Percentiles rank a stretch among this genome's conserved stretches.
Evolutionary conservation across 2,797 vertebrate genomes (phyloP).

Genomic region (Telmatherina bonti): DNA sequence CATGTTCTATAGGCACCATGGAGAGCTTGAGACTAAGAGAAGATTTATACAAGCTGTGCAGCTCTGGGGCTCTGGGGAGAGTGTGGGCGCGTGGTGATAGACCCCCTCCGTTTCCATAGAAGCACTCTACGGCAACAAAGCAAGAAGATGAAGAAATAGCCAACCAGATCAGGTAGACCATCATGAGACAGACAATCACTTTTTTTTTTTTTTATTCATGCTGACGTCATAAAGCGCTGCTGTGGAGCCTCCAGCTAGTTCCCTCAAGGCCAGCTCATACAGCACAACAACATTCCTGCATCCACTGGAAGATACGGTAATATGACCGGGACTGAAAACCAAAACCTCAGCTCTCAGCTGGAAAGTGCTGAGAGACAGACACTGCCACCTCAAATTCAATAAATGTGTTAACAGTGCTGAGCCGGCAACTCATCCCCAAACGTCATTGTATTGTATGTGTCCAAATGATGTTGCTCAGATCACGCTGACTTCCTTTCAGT

Average conservation of each 20-base stretch:
- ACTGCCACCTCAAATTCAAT: constrained; percentile 36
- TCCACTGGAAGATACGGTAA: background rate
- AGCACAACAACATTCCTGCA: constrained; percentile 6
- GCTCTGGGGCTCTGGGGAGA: constrained; percentile 65
- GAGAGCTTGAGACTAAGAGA: constrained; percentile 50
- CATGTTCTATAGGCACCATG: constrained; percentile 47
- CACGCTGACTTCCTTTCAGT: constrained; percentile 6
- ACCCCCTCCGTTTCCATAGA: constrained; percentile 80
- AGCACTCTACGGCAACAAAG: constrained; percentile 62
- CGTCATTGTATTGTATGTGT: background rate
- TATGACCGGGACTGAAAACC: background rate
- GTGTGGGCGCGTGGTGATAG: constrained; percentile 77
- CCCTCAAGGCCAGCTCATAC: constrained; percentile 10
- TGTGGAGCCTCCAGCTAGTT: constrained; percentile 14
- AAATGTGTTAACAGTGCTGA: constrained; percentile 48
- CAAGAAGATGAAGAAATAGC: constrained; percentile 45
- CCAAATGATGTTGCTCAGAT: constrained; percentile 9
- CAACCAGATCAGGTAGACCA: constrained; percentile 43
- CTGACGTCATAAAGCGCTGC: constrained; percentile 22
- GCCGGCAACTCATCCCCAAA: constrained; percentile 8
- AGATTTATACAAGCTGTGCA: constrained; percentile 72
- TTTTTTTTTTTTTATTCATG: background rate
- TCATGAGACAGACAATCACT: constrained; percentile 18
- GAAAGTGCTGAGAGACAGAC: constrained; percentile 43
- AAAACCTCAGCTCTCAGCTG: constrained; percentile 26